These are phyloP conservation scores for Frankliniella fusca DNA, from an alignment of 2,888 invertebrate species.

Conservation along the genomic window DNA sequence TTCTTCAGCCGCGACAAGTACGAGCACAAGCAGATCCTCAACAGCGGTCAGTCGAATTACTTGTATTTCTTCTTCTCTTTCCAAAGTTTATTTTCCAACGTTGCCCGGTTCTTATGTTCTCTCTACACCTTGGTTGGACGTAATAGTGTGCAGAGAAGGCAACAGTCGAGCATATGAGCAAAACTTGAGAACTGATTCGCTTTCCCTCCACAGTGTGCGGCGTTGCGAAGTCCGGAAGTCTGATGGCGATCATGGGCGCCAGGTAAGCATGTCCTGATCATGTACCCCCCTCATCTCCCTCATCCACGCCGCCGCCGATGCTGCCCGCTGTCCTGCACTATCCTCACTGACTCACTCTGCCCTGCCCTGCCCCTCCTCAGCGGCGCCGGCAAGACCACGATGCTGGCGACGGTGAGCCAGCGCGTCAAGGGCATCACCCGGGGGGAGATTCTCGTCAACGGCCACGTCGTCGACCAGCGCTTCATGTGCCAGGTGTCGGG, in stretches of 20 bases:
- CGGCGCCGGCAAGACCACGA: constrained; percentile 72
- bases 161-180: too few species aligned
- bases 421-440: constrained; percentile 57
- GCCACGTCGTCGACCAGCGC: constrained; percentile 57
- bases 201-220: constrained; percentile 60
- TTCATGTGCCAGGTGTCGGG: constrained; percentile 72
- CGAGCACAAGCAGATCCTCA: constrained; percentile 54
- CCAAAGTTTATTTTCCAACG: constrained; percentile 6
- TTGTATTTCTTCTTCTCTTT: constrained; percentile 30
- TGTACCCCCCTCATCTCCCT: background rate
- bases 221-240: constrained; percentile 60
- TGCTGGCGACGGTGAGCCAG: constrained; percentile 68
- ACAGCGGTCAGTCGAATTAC: constrained; percentile 50
- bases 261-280: constrained; percentile 53
- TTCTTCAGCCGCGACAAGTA: constrained; percentile 52
- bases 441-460: constrained; percentile 69
- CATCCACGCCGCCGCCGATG: background rate
- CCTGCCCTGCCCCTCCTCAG: constrained; percentile 48
- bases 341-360: background rate
- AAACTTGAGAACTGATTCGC: too few species aligned
- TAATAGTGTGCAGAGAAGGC: too few species aligned
- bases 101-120: too few species aligned
- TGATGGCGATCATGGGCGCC: constrained; percentile 71
- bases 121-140: too few species aligned
- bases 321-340: background rate